Conservation (phyloP, 2,113 vertebrate species). For the Serranochromis macrocephalus region DNA sequence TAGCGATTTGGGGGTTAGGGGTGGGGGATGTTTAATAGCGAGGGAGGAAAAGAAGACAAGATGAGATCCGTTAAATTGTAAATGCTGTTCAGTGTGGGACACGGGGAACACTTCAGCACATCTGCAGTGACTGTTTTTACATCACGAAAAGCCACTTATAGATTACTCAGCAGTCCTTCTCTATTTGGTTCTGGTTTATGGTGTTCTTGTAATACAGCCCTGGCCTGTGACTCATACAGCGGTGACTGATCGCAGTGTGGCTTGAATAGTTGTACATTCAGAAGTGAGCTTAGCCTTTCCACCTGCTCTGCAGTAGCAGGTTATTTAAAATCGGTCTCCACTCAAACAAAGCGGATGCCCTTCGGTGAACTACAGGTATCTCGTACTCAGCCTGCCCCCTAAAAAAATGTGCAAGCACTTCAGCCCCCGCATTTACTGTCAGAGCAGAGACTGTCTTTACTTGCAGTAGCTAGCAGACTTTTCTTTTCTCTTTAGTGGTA, state of each 20-base stretch:
- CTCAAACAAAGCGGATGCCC: not conserved
- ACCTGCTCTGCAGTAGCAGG: not conserved
- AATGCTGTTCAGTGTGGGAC: not conserved
- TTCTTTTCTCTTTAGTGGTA: not conserved
- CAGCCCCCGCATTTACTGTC: not conserved
- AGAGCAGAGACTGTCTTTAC: not conserved
- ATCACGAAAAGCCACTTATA: not conserved
- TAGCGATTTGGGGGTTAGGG: not conserved
- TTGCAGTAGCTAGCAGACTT: not conserved
- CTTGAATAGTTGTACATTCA: not conserved
- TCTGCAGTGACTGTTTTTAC: not conserved
- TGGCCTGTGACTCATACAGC: constrained; percentile 4
- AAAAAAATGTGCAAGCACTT: not conserved
- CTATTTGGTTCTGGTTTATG: constrained; percentile 7
- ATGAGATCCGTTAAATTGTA: not conserved
- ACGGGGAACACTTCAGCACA: not conserved
- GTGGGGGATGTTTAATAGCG: not conserved
- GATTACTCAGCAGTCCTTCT: not conserved
- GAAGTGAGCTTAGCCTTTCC: not conserved
- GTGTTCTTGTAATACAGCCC: not conserved
- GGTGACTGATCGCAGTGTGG: not conserved
- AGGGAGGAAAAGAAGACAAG: not conserved
- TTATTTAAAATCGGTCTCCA: not conserved
- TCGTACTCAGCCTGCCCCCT: not conserved
- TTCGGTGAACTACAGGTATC: not conserved